A percentile compares a stretch with the other conserved stretches of the same genome.
phyloP scores from a whole-genome alignment of 1,140 invertebrate species.

The Dendrolimus punctatus region DNA sequence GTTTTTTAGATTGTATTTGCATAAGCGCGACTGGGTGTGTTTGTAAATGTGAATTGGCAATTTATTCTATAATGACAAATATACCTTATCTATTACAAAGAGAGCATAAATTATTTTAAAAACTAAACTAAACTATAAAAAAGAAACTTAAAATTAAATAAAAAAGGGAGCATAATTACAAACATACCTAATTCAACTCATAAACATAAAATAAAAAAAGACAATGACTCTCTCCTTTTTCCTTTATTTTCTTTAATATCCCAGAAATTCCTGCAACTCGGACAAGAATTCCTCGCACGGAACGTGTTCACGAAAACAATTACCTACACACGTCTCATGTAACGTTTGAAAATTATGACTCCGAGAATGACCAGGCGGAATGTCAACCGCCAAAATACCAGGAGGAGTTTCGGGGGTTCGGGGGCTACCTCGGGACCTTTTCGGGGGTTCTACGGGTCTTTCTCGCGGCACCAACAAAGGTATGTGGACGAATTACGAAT shows the following conservation, averaged over 20 bases:
- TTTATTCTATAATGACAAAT: no score
- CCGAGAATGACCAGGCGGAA: constrained; percentile 57
- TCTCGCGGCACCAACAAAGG: constrained; percentile 16
- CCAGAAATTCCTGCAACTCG: no score
- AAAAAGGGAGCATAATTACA: no score
- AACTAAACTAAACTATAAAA: no score
- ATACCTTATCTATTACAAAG: no score
- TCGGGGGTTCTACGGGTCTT: neutral
- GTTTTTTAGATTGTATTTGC: no score
- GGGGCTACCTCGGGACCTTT: neutral
- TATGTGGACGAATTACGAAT: constrained; percentile 34
- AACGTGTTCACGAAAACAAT: constrained; percentile 37
- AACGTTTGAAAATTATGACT: constrained; percentile 46
- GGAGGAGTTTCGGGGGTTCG: constrained; percentile 4
- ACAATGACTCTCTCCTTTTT: neutral
- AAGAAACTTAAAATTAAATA: no score
- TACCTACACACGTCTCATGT: constrained; percentile 29
- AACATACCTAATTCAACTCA: neutral
- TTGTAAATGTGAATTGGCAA: no score
- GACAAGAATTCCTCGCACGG: no score
- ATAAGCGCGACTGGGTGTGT: no score
- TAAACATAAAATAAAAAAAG: constrained; percentile 4
- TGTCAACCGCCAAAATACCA: constrained; percentile 41
- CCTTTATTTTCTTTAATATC: no score
- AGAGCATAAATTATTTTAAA: no score